Percentiles rank a stretch among this genome's conserved stretches.
phyloP scores from a whole-genome alignment of 2,113 vertebrate species.

The Pseudonaja textilis region DNA sequence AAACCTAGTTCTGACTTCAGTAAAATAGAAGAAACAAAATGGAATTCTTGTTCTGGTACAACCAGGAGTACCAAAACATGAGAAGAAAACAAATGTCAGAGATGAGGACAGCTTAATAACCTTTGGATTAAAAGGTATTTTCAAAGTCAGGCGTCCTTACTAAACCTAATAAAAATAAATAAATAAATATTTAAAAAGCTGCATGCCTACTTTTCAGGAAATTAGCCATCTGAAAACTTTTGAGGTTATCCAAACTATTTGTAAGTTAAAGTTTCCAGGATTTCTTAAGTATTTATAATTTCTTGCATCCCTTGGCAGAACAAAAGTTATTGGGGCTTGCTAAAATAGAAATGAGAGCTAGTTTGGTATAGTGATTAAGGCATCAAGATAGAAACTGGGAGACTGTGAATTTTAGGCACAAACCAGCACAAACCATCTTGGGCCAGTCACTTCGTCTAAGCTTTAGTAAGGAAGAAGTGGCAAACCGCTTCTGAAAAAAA shows the following conservation, averaged over 20 bases:
- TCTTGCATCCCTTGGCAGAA: neutral
- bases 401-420: neutral
- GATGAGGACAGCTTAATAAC: neutral
- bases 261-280: neutral
- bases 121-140: neutral
- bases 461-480: neutral
- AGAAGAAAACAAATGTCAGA: neutral
- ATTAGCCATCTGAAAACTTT: neutral
- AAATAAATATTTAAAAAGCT: neutral
- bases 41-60: neutral
- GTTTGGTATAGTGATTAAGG: neutral
- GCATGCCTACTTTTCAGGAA: neutral
- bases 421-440: neutral
- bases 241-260: neutral
- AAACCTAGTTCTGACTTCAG: neutral
- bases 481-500: neutral
- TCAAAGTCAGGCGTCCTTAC: neutral
- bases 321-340: accelerated
- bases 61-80: neutral
- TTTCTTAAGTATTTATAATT: neutral
- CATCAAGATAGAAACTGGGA: neutral
- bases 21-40: neutral
- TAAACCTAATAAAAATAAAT: neutral
- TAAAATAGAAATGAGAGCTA: neutral
- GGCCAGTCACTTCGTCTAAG: neutral